These are phyloP conservation scores for Latheticus oryzae DNA, from an alignment of 2,888 invertebrate genomes.

Conservation along the genomic window DNA sequence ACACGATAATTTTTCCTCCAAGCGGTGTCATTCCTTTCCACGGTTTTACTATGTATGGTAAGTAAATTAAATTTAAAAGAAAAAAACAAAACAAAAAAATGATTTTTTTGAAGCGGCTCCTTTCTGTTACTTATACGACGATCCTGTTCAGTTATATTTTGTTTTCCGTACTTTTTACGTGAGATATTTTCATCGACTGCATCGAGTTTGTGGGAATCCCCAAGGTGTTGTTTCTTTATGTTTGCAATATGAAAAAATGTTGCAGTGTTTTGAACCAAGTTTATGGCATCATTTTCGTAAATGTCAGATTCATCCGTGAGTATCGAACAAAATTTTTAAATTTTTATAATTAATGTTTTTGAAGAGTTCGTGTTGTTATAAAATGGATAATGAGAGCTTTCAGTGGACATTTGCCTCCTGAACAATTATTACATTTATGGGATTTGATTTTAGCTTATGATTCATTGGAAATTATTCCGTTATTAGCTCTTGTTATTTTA, in stretches of 20 bases:
- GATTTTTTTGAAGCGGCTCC: conserved; percentile 82
- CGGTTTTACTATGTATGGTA: conserved; percentile 97
- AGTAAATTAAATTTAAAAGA: too few species aligned
- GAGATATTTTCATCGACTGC: conserved; percentile 91
- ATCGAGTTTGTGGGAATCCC: conserved; percentile 91
- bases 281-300: conserved; percentile 92
- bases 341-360: background rate
- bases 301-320: conserved; percentile 92
- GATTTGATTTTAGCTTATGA: conserved; percentile 93
- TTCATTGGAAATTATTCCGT: conserved; percentile 87
- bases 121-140: conserved; percentile 92
- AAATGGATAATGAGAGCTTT: conserved; percentile 98
- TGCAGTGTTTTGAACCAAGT: conserved; percentile 91
- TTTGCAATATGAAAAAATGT: conserved; percentile 86
- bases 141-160: conserved; percentile 87
- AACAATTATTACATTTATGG: conserved; percentile 92
- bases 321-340: conserved; percentile 54
- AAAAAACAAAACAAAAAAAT: too few species aligned
- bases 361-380: conserved; percentile 88
- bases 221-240: conserved; percentile 94
- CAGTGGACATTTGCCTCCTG: conserved; percentile 93
- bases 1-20: conserved; percentile 86
- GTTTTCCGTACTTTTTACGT: conserved; percentile 92
- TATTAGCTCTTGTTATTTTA: conserved; percentile 86
- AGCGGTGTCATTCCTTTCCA: conserved; percentile 96